Base-by-base conservation (phyloP, 2,113 vertebrate genomes). In the Thymallus thymallus region DNA sequence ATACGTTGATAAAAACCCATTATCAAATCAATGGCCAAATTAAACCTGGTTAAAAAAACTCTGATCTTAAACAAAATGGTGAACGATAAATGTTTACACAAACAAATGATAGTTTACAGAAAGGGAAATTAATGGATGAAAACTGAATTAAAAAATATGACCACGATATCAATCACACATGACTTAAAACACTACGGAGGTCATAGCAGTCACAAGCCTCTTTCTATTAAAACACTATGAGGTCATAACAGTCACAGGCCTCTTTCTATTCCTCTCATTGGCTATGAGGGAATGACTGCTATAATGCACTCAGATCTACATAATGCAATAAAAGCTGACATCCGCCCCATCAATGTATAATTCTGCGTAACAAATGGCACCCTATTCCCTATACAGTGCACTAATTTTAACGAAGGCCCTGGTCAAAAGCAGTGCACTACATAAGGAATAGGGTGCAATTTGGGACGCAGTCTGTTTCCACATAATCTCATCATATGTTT, bases 401-500 rank as follows among this genome's bases (percentile, higher is more conserved):
- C 48, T 13, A 51, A 14, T 51, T 10, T 51, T 3, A 51, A 51
- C 3, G 1, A 51, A 13, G 48, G 3, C 3, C 48, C 16, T 4
- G 1, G 48, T 18, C 16, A 4, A 51, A 51, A 51, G 48, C 14
- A 51, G 16, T 18, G 48, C 48, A 51, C 48, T 51, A 16, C 48
- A 51, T 5, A 51, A 5, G 4, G 14, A 51, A 4, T 51, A 51
- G 13, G 48, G 48, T 60, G 56, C 56, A 3, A 5, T 55, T 55
- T 60, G 20, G 3, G 5, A 23, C 0, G 20, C 29, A 23, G 46
- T 61, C 76, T 71, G 12, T 69, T 14, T 76, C 74, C 62, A 72
- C 78, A 75, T 84, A 67, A 84, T 84, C 75, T 62, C 75, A 72
- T 24, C 72, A 69, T 77, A 73, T 79, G 82, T 76, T 82, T 74